phyloP scores from a whole-genome alignment of 2,113 vertebrate species.

The Myotis davidii region DNA sequence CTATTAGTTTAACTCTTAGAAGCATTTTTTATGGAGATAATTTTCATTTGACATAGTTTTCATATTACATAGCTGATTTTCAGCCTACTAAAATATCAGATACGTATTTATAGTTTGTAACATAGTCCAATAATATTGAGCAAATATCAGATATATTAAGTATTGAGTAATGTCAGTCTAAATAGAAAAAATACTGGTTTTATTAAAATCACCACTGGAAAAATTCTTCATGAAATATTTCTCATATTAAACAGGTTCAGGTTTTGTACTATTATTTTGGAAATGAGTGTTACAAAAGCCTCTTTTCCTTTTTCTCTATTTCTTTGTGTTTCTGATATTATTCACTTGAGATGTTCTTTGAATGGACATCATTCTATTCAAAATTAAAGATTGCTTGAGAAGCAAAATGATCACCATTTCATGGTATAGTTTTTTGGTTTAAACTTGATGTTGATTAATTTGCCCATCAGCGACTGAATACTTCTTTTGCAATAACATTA shows the following conservation, averaged over 20 bases:
- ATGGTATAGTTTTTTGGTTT: constrained; percentile 10
- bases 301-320: background rate
- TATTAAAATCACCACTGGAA: constrained; percentile 21
- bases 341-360: constrained; percentile 5
- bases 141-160: background rate
- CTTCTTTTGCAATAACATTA: constrained; percentile 32
- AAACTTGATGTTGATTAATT: background rate
- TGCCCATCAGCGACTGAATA: background rate
- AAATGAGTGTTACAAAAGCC: background rate
- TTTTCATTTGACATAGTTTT: constrained; percentile 34
- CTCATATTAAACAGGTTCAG: background rate
- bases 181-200: background rate
- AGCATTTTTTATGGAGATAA: background rate
- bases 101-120: constrained; percentile 8
- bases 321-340: constrained; percentile 27
- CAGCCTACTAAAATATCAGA: background rate
- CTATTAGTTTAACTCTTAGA: background rate
- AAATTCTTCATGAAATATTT: background rate
- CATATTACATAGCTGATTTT: background rate
- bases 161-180: background rate
- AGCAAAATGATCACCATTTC: background rate
- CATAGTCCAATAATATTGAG: background rate
- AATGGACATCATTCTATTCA: background rate
- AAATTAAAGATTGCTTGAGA: constrained; percentile 16
- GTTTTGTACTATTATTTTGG: background rate